A percentile compares a stretch with the other conserved stretches of the same genome.
phyloP scores from a whole-genome alignment of 2,888 invertebrate species.

The Andrena dorsata region DNA sequence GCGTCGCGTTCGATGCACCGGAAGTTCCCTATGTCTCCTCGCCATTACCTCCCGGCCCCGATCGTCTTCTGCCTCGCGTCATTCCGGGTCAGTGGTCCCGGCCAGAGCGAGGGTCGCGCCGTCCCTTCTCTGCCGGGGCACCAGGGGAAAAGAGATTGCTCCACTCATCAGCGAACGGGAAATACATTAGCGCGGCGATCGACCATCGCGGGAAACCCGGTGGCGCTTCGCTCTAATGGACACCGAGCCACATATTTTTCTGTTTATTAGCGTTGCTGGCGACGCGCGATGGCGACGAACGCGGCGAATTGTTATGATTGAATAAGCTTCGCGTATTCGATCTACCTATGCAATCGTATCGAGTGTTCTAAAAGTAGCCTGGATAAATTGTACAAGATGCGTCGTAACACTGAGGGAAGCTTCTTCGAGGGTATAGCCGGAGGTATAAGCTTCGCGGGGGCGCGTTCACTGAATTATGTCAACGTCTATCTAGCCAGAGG shows the following conservation, averaged over 20 bases:
- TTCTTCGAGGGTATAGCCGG: no score
- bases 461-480: no score
- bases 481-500: no score
- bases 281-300: neutral
- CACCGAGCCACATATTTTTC: neutral
- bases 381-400: no score
- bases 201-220: neutral
- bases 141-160: neutral
- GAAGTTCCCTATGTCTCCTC: neutral
- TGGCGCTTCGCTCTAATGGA: slow-evolving; percentile 5
- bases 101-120: neutral
- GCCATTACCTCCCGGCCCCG: neutral
- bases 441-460: no score
- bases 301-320: neutral
- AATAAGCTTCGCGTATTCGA: neutral
- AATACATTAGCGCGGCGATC: slow-evolving; percentile 20
- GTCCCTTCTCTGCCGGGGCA: neutral
- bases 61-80: neutral
- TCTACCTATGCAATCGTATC: no score
- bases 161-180: neutral
- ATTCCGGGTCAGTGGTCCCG: slow-evolving; percentile 5
- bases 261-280: slow-evolving; percentile 1
- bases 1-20: slow-evolving; percentile 13
- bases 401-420: no score
- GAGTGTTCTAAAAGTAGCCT: no score